Evolutionary conservation across 1,140 invertebrate species (phyloP), one percentile per base, ranked within the genome.

Genomic region (Trypoxylus dichotomus): DNA sequence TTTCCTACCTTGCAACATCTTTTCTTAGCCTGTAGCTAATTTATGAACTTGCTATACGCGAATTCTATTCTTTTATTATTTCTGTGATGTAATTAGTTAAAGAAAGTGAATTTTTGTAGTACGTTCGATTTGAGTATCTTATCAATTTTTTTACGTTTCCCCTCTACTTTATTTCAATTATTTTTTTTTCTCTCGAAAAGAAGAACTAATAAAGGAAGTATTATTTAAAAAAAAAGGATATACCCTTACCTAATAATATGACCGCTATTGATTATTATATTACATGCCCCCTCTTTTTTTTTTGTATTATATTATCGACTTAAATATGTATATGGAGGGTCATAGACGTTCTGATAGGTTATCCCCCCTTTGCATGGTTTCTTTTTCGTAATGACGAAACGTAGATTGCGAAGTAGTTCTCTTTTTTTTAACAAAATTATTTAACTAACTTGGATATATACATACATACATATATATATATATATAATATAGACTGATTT

Each of bases 1-100:
- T 32, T 32, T 32, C 7, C 47, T 54, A 13, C 15, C 2, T 32
- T 7, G 7, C 29, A 7, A 32, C 7, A 2, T 7, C 19, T 0
- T 58, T 68, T 27, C 11, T 8, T 25, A 68, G 8, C 47, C 47
- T 58, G 47, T 58, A 68, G 8, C 13, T 68, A 68, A 27, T 24
- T 29, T 24, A 29, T 25, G 15, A 2, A 27, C 15, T 8, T 68
- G 27, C 13, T 25, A 1, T 27, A 68, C 27, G 47, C 21, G 7
- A 11, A 24, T 27, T 68, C 60, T 68, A 24, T 68, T 68, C 60
- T 68, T 68, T 68, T 68, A 24, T 68, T 68, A 24, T 68, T 68
- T 68, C 60, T 68, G 60, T 68, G 60, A 68, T 68, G 60, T 68
- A 68, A 68, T 29, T 25, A 68, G 15, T 68, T 68, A 27, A 68